These are phyloP conservation scores for Tenthredo livida DNA, from an alignment of 2,888 invertebrate species.

Conservation along the genomic window DNA sequence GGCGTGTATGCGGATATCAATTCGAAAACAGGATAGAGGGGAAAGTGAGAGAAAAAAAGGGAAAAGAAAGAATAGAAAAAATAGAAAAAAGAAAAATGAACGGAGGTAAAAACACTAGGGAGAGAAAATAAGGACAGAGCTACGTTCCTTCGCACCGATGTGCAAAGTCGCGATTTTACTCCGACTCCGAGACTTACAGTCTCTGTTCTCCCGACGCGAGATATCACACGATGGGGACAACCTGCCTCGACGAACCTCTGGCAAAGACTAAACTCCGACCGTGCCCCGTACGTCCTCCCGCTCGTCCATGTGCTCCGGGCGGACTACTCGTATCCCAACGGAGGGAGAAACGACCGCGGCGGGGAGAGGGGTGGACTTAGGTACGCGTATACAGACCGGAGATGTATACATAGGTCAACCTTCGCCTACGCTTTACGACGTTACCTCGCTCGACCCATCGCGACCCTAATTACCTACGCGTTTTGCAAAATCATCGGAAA, in stretches of 20 bases:
- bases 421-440: slow-evolving; percentile 1
- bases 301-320: slow-evolving; percentile 27
- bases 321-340: too few relatives aligned
- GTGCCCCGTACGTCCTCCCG: neutral
- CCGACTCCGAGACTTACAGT: neutral
- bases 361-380: too few relatives aligned
- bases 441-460: neutral
- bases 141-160: too few relatives aligned
- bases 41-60: too few relatives aligned
- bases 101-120: too few relatives aligned
- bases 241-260: slow-evolving; percentile 34
- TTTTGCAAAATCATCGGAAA: neutral
- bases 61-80: too few relatives aligned
- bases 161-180: too few relatives aligned
- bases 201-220: neutral
- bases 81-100: too few relatives aligned
- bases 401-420: slow-evolving; percentile 10
- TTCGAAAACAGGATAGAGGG: too few relatives aligned
- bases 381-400: neutral
- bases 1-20: too few relatives aligned
- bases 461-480: neutral
- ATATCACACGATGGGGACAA: neutral
- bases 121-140: neutral
- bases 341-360: neutral
- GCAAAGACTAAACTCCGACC: slow-evolving; percentile 15